These are phyloP conservation scores for Indri indri DNA, from an alignment of 2,113 vertebrate species.

Conservation along the genomic window DNA sequence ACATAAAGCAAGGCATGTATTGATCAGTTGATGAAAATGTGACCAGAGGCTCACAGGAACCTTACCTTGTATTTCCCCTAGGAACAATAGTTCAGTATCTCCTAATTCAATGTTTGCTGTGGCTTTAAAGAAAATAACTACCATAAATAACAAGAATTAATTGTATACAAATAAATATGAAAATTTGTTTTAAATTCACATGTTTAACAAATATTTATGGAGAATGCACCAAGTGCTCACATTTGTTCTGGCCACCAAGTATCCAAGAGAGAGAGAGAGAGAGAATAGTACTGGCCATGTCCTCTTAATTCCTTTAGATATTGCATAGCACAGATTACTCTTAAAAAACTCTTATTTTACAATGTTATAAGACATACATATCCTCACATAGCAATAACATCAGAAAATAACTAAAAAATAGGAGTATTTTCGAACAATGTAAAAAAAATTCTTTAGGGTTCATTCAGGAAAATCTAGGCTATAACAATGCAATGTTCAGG, in stretches of 20 bases:
- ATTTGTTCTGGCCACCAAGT: not conserved
- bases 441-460: not conserved
- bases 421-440: not conserved
- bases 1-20: not conserved
- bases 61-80: not conserved
- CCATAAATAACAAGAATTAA: not conserved
- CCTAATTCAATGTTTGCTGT: not conserved
- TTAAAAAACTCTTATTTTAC: not conserved
- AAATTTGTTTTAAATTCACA: not conserved
- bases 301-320: not conserved
- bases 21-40: not conserved
- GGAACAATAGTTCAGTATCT: not conserved
- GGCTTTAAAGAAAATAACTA: not conserved
- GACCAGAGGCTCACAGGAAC: not conserved
- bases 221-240: not conserved
- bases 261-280: not conserved
- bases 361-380: not conserved
- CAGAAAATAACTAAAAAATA: not conserved
- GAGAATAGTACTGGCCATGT: not conserved
- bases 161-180: not conserved
- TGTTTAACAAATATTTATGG: not conserved
- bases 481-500: not conserved
- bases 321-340: not conserved
- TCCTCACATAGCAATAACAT: not conserved
- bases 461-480: not conserved